Conservation (phyloP, 2,113 vertebrate genomes). For the Aleadryas rufinucha region DNA sequence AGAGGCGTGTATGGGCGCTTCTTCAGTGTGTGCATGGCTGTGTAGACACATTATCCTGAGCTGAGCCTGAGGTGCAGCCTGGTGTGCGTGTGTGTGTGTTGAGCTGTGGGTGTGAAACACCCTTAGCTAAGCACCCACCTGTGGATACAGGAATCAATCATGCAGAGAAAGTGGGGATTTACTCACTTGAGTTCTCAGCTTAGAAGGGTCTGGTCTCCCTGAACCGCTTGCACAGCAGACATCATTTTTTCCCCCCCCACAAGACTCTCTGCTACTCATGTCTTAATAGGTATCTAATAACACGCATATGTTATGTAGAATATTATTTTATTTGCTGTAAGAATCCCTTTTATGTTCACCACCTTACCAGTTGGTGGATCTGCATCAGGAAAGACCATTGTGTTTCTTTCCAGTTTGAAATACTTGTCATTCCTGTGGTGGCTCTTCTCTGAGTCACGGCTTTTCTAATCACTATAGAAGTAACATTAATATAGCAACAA, state of each 20-base stretch:
- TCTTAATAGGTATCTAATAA: not conserved
- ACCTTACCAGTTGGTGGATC: not conserved
- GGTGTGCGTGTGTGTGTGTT: fast-evolving
- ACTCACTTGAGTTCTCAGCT: not conserved
- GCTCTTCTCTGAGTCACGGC: constrained; percentile 12
- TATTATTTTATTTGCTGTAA: not conserved
- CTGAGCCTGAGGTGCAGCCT: not conserved
- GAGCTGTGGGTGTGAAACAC: not conserved
- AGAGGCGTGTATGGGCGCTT: fast-evolving
- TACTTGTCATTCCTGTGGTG: not conserved
- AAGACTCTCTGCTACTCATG: not conserved
- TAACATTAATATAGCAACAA: not conserved
- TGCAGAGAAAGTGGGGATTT: not conserved
- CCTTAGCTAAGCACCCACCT: not conserved
- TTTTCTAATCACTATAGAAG: not conserved
- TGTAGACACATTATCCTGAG: not conserved
- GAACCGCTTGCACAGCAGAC: fast-evolving
- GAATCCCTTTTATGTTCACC: not conserved
- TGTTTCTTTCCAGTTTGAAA: not conserved
- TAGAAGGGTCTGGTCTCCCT: not conserved
- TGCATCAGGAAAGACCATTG: not conserved
- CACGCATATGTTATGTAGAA: not conserved
- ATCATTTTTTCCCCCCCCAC: not conserved
- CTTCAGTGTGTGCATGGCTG: not conserved
- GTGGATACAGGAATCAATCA: not conserved